phyloP scores from a whole-genome alignment of 1,140 invertebrate genomes.

The Neodiprion fabricii region DNA sequence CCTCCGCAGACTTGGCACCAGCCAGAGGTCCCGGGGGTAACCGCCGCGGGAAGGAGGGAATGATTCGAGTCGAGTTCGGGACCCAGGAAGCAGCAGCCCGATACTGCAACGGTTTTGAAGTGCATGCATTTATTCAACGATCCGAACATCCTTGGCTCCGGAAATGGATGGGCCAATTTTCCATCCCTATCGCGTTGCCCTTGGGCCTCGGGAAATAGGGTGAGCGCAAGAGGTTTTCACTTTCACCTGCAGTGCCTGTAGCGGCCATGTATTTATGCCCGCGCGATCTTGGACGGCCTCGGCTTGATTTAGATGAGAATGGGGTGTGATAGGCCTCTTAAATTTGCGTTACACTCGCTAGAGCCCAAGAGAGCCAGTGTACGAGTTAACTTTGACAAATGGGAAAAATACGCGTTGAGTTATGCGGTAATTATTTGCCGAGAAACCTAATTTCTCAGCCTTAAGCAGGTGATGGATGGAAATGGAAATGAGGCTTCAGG shows the following conservation, averaged over 20 bases:
- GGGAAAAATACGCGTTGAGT: too few relatives aligned
- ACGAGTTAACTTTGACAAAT: too few relatives aligned
- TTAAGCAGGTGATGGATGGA: too few relatives aligned
- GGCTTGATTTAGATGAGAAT: constrained; percentile 13
- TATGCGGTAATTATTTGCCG: too few relatives aligned
- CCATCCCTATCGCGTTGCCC: constrained; percentile 38
- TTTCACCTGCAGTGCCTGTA: background rate
- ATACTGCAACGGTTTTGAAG: constrained; percentile 37
- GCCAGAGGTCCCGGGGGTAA: background rate
- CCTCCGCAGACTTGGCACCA: background rate
- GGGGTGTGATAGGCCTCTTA: background rate
- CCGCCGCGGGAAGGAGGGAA: background rate
- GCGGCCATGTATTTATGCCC: background rate
- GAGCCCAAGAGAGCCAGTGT: too few relatives aligned
- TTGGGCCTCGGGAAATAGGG: background rate
- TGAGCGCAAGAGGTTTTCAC: background rate
- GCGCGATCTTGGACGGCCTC: background rate
- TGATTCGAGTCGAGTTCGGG: constrained; percentile 18
- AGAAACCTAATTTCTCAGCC: too few relatives aligned
- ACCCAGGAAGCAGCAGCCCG: constrained; percentile 15
- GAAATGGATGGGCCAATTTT: constrained; percentile 56
- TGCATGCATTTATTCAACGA: constrained; percentile 51
- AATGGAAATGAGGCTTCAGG: too few relatives aligned
- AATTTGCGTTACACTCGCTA: background rate
- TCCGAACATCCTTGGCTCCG: constrained; percentile 32